Conservation (phyloP, 2,113 vertebrate genomes). For the Tragelaphus strepsiceros region DNA sequence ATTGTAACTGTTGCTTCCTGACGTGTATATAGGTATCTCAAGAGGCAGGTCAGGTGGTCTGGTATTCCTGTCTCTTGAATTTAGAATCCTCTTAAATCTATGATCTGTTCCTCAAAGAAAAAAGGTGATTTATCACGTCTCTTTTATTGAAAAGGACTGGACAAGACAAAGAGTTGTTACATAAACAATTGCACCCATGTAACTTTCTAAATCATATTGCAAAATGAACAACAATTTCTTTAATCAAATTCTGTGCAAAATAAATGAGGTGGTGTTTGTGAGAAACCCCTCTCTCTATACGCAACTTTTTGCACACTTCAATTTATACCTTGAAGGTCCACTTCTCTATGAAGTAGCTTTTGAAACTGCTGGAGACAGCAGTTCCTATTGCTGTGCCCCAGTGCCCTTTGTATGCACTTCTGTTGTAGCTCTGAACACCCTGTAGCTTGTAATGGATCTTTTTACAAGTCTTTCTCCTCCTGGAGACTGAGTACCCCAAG, state of each 20-base stretch:
- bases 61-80: no score
- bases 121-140: background rate
- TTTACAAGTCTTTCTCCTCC: background rate
- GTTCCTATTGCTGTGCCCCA: background rate
- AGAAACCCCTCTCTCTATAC: background rate
- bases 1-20: no score
- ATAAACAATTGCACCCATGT: background rate
- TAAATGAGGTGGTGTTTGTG: background rate
- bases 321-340: background rate
- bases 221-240: background rate
- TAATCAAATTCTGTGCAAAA: background rate
- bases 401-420: background rate
- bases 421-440: background rate
- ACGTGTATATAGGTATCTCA: no score
- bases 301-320: background rate
- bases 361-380: background rate
- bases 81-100: background rate
- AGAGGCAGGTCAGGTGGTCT: no score
- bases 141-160: background rate
- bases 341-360: background rate
- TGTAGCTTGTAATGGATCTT: background rate
- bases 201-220: background rate
- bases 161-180: background rate
- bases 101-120: slow-evolving; percentile 20
- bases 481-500: background rate